A percentile compares a stretch with the other conserved stretches of the same genome.
Evolutionary conservation across 1,140 invertebrate genomes (phyloP).

Genomic region (Drosophila busckii): DNA sequence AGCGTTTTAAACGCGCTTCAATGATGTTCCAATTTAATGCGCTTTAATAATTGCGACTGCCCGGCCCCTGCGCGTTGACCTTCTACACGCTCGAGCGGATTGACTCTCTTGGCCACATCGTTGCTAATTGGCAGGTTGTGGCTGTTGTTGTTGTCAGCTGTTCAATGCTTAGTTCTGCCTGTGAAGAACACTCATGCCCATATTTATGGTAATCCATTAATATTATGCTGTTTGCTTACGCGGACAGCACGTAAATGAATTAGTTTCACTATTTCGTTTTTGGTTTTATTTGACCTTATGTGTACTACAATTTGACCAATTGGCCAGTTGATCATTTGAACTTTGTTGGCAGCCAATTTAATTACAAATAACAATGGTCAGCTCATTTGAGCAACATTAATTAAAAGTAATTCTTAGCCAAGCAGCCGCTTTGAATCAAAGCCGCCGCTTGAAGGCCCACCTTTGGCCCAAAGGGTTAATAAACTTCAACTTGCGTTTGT

Average conservation of each 20-base stretch:
- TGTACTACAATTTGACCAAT: slow-evolving; percentile 14
- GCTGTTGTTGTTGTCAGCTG: slow-evolving; percentile 17
- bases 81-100: slow-evolving; percentile 62
- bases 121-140: slow-evolving; percentile 29
- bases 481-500: slow-evolving; percentile 59
- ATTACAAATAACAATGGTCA: slow-evolving; percentile 16
- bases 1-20: slow-evolving; percentile 12
- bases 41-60: slow-evolving; percentile 44
- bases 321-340: slow-evolving; percentile 27
- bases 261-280: slow-evolving; percentile 13
- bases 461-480: slow-evolving; percentile 54
- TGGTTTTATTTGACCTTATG: slow-evolving; percentile 9
- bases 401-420: slow-evolving; percentile 9
- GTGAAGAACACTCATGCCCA: slow-evolving; percentile 25
- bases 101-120: slow-evolving; percentile 24
- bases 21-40: slow-evolving; percentile 66
- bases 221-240: slow-evolving; percentile 1
- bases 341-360: slow-evolving; percentile 28
- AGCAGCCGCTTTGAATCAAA: slow-evolving; percentile 12
- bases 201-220: slow-evolving; percentile 35
- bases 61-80: slow-evolving; percentile 42
- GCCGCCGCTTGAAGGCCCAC: slow-evolving; percentile 29
- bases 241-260: slow-evolving; percentile 30
- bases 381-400: slow-evolving; percentile 2
- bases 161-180: slow-evolving; percentile 24